Conservation (phyloP, 2,797 vertebrate genomes). For the Micromesistius poutassou region DNA sequence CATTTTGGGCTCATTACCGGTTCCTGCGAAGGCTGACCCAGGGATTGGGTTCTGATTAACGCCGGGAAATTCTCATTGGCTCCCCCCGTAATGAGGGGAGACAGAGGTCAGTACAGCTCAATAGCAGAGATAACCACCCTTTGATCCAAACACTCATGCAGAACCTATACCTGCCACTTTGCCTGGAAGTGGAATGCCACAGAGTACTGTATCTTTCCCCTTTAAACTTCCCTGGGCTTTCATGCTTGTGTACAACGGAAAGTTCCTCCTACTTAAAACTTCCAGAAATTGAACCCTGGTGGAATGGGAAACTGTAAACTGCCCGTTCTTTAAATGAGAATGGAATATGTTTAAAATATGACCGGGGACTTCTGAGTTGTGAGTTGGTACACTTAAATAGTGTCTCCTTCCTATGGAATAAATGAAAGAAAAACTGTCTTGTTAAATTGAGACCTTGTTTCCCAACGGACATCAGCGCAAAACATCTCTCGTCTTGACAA, state of each 20-base stretch:
- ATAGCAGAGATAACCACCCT: conserved; percentile 93
- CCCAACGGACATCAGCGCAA: conserved; percentile 75
- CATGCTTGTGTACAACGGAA: conserved; percentile 35
- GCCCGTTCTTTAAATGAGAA: background rate
- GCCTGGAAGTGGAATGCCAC: conserved; percentile 80
- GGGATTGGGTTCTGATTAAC: conserved; percentile 81
- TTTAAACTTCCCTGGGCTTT: conserved; percentile 41
- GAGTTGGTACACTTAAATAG: conserved; percentile 56
- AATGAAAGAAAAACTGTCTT: conserved; percentile 47
- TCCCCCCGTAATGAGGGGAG: conserved; percentile 87
- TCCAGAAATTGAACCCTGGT: background rate
- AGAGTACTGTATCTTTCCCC: conserved; percentile 46
- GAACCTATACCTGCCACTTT: conserved; percentile 79
- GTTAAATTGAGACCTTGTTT: conserved; percentile 75
- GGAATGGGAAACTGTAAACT: background rate
- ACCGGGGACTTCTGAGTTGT: too few species aligned
- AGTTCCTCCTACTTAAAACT: too few species aligned
- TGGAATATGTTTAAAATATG: too few species aligned
- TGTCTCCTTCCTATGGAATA: conserved; percentile 48
- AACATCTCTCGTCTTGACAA: conserved; percentile 77
- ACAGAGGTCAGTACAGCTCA: conserved; percentile 98
- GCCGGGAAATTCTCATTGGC: conserved; percentile 83
- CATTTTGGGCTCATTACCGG: conserved; percentile 77
- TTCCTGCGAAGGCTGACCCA: conserved; percentile 74
- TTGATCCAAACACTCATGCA: conserved; percentile 90